These are phyloP conservation scores for Menidia beryllina DNA, from an alignment of 2,113 vertebrate species.

Conservation along the genomic window DNA sequence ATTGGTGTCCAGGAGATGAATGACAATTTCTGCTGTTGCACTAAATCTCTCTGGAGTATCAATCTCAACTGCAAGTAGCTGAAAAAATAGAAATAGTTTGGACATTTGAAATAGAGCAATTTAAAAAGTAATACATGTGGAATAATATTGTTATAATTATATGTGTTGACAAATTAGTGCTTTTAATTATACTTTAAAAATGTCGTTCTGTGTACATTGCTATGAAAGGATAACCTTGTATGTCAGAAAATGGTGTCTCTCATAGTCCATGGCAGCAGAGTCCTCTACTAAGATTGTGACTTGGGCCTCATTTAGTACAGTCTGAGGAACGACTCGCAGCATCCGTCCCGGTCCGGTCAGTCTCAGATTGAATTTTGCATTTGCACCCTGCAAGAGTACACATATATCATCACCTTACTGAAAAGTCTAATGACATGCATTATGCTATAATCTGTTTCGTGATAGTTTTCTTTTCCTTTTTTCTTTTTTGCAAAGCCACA, in stretches of 20 bases:
- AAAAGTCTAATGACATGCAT: constrained; percentile 8
- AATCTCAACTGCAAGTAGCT: constrained; percentile 95
- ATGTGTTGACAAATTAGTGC: background rate
- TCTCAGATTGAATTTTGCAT: constrained; percentile 94
- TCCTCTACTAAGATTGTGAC: constrained; percentile 96
- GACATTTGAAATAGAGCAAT: background rate
- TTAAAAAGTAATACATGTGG: background rate
- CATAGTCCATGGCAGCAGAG: constrained; percentile 93
- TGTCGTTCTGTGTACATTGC: background rate
- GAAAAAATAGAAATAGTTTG: background rate
- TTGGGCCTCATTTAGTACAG: constrained; percentile 95
- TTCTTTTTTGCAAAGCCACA: too few relatives aligned
- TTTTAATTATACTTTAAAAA: background rate
- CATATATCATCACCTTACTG: constrained; percentile 12
- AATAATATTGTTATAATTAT: background rate
- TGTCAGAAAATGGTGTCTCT: constrained; percentile 88
- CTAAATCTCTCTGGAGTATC: constrained; percentile 96
- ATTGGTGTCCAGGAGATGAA: constrained; percentile 92
- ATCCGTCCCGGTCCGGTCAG: constrained; percentile 89
- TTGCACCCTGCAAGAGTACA: constrained; percentile 86
- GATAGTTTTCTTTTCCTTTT: constrained; percentile 42
- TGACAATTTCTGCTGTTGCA: constrained; percentile 90
- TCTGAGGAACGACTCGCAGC: constrained; percentile 93
- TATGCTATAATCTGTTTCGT: constrained; percentile 34
- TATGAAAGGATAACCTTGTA: constrained; percentile 86